phyloP scores from a whole-genome alignment of 2,797 vertebrate genomes.

The Enteromius treurensis region DNA sequence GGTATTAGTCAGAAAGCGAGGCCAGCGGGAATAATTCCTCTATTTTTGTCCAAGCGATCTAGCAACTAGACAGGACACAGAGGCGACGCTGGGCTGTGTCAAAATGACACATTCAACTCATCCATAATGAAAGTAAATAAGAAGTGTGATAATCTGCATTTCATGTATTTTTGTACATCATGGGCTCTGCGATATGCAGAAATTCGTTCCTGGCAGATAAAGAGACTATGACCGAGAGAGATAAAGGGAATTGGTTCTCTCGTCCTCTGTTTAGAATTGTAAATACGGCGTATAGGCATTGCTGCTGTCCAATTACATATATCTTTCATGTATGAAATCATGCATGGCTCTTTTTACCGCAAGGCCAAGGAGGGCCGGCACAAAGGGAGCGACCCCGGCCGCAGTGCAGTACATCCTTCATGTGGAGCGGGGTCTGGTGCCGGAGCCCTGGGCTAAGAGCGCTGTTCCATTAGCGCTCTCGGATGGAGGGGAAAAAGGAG shows the following conservation, averaged over 20 bases:
- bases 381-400: constrained; percentile 77
- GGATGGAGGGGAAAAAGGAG: constrained; percentile 68
- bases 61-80: constrained; percentile 34
- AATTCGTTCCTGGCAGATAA: constrained; percentile 69
- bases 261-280: constrained; percentile 81
- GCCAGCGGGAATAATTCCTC: constrained; percentile 31
- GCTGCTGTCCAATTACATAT: constrained; percentile 84
- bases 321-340: constrained; percentile 86
- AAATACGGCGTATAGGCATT: constrained; percentile 76
- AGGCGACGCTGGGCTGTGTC: constrained; percentile 48
- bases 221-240: constrained; percentile 35
- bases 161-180: constrained; percentile 66
- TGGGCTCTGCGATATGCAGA: constrained; percentile 69
- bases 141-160: constrained; percentile 70
- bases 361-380: constrained; percentile 72
- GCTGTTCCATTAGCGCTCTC: constrained; percentile 75
- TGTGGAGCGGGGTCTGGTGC: constrained; percentile 79
- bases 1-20: background rate
- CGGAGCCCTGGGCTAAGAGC: constrained; percentile 75
- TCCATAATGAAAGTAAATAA: constrained; percentile 68
- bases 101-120: constrained; percentile 52
- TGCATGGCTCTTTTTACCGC: constrained; percentile 74
- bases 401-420: constrained; percentile 76
- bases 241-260: constrained; percentile 68
- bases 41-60: constrained; percentile 27